Base-by-base conservation (phyloP, 2,888 invertebrate genomes). In the Apantesis nais region DNA sequence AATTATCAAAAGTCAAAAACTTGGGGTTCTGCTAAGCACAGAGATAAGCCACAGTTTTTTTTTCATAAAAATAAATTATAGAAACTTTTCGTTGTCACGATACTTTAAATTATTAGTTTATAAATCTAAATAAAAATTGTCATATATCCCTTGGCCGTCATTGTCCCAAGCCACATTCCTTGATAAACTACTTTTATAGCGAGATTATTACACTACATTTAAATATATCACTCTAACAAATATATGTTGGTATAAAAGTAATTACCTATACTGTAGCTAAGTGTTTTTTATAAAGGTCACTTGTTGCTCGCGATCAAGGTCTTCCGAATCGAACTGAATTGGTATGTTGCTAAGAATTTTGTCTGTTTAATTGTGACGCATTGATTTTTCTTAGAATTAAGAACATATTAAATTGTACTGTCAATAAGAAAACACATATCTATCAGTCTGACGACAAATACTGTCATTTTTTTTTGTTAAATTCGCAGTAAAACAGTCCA, bases 251-350 rank as follows among this genome's bases (percentile, higher is more conserved):
- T 68, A 70, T 70, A 72, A 71, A 73, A 70, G 70, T 78, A 74
- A 65, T 68, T 69, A 77, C 34, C 34, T 78, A 73, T 74, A 75
- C 71, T 78, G 77, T 70, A 77, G 68, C 64, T 69, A 74, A 77
- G 71, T 78, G 77, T 67, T 74, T 77, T 70, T 71, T 71, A n/a
- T 52, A 90, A 90, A 91, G 90, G 91, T 91, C 89, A 83, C 83
- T 74, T 73, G 85, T 84, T 87, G 90, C 86, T 88, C 89, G 88
- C 86, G 77, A 85, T 84, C 90, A 91, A 91, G 91, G 90, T 78
- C 82, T 62, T 31, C 11, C 62, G 9, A 67, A 78, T 77, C 70
- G 82, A 83, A 74, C 66, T 70, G 81, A 83, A 72, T 67, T 71
- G 81, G 79, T 72, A 82, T 84, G 85, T 80, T 78, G 70, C 76